Percentiles rank a stretch among this genome's conserved stretches.
phyloP scores from a whole-genome alignment of 2,888 invertebrate genomes.

The Acleris emargana region DNA sequence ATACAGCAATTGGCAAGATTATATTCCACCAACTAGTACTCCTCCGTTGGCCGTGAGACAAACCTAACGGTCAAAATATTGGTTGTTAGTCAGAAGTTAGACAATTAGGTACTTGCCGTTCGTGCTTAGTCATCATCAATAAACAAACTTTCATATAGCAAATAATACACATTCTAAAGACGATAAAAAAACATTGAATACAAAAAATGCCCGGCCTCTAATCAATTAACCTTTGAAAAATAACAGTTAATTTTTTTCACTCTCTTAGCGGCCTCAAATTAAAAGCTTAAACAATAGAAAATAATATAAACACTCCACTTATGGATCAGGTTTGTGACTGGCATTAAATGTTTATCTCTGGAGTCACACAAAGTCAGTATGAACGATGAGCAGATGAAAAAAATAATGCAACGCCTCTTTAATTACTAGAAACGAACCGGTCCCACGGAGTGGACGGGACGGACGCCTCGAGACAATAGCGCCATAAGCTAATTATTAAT shows the following conservation, averaged over 20 bases:
- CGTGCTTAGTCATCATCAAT: slow-evolving; percentile 7
- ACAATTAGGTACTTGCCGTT: background rate
- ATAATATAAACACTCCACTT: slow-evolving; percentile 24
- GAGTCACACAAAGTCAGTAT: slow-evolving; percentile 31
- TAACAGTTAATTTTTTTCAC: slow-evolving; percentile 25
- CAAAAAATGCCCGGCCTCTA: slow-evolving; percentile 17
- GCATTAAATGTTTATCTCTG: slow-evolving; percentile 30
- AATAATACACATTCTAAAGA: slow-evolving; percentile 13
- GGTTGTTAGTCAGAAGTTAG: background rate
- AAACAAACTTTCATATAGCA: slow-evolving; percentile 1
- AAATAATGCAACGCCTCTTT: slow-evolving; percentile 38
- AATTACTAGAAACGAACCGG: slow-evolving; percentile 38
- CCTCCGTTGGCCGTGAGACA: background rate
- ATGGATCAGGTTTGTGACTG: slow-evolving; percentile 28
- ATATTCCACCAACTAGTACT: background rate
- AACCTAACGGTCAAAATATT: background rate
- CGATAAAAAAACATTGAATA: slow-evolving; percentile 9
- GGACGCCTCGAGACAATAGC: slow-evolving; percentile 39
- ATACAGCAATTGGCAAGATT: background rate
- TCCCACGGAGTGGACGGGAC: slow-evolving; percentile 37
- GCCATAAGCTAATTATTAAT: slow-evolving; percentile 40
- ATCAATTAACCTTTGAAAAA: slow-evolving; percentile 30
- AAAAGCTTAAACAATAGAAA: slow-evolving; percentile 27
- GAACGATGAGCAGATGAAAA: slow-evolving; percentile 37
- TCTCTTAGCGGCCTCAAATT: slow-evolving; percentile 25